Base-by-base conservation (phyloP, 2,113 vertebrate species). In the Corythornis cristatus region DNA sequence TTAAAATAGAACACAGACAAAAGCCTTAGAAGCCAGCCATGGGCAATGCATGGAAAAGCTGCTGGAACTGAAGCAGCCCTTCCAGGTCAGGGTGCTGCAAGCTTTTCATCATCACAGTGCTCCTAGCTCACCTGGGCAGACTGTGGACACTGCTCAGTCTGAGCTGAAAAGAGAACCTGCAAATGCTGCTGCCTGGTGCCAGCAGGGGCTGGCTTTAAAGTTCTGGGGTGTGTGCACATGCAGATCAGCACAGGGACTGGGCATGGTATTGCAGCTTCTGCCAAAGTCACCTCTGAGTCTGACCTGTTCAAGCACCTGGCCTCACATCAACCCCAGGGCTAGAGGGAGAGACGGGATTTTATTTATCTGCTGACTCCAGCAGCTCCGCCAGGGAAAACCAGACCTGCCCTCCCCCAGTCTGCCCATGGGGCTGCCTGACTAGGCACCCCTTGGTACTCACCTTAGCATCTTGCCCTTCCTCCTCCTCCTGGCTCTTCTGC, bases 221-320 rank as follows among this genome's bases (percentile, higher is more conserved):
- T 0, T 4, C 11, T 2, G 0, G 8, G 31, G 3, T 0, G 2
- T 29, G 57, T 5, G 58, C 0, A 1, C 45, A 6, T 0, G 9
- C 12, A 12, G 35, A 37, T 21, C 0, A 2, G 35, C 1, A 0
- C 26, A 5, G 26, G 22, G 26, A 51, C 9, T 7, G 1, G 8
- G 11, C 35, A 43, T 1, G 0, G 23, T 77, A 14, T 4, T 2
- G 6, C 0, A 48, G 28, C 45, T 58, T 28, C 28, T 40, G n/a
- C 19, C 37, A 12, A 51, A 23, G 73, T 33, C 23, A 33, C 12
- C 42, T 19, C 54, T 1, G 3, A 26, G 45, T 21, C n/a, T 3
- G 22, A 51, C 35, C n/a, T 29, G 37, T 15, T 14, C 2, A 2
- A 22, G 31, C 48, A 31, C 35, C 42, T 0, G 0, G 11, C 17